Percentiles rank a stretch among this genome's conserved stretches.
phyloP scores from a whole-genome alignment of 1,140 invertebrate species.

The Drosophila equinoxialis region DNA sequence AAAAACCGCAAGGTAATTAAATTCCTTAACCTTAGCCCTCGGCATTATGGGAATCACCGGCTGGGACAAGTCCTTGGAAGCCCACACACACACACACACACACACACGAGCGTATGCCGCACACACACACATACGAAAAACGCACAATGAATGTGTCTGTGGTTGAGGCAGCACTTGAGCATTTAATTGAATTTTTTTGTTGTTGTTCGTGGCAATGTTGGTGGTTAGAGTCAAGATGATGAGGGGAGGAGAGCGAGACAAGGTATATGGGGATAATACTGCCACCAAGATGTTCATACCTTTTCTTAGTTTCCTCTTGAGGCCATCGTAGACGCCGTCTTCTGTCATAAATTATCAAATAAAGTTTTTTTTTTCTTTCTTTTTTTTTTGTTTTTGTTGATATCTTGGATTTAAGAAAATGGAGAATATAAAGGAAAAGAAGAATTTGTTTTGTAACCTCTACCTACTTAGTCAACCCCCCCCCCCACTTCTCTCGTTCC shows the following conservation, averaged over 20 bases:
- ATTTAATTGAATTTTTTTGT: slow-evolving; percentile 75
- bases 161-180: slow-evolving; percentile 60
- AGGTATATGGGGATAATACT: slow-evolving; percentile 29
- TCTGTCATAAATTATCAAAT: slow-evolving; percentile 74
- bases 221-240: background rate
- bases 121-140: slow-evolving; percentile 31
- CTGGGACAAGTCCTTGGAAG: slow-evolving; percentile 43
- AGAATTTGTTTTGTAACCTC: slow-evolving; percentile 16
- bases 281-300: slow-evolving; percentile 16
- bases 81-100: slow-evolving; percentile 43
- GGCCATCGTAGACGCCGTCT: slow-evolving; percentile 22
- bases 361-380: slow-evolving; percentile 50
- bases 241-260: slow-evolving; percentile 16
- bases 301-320: slow-evolving; percentile 59
- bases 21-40: slow-evolving; percentile 64
- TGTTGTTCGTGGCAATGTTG: background rate
- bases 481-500: no score
- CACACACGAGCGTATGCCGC: slow-evolving; percentile 17
- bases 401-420: slow-evolving; percentile 44
- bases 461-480: no score
- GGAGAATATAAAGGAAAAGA: background rate
- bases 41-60: slow-evolving; percentile 46
- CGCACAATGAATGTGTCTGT: slow-evolving; percentile 57
- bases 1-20: slow-evolving; percentile 68
- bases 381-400: background rate